These are phyloP conservation scores for Drosophila neonasuta DNA, from an alignment of 2,888 invertebrate genomes.

Conservation along the genomic window DNA sequence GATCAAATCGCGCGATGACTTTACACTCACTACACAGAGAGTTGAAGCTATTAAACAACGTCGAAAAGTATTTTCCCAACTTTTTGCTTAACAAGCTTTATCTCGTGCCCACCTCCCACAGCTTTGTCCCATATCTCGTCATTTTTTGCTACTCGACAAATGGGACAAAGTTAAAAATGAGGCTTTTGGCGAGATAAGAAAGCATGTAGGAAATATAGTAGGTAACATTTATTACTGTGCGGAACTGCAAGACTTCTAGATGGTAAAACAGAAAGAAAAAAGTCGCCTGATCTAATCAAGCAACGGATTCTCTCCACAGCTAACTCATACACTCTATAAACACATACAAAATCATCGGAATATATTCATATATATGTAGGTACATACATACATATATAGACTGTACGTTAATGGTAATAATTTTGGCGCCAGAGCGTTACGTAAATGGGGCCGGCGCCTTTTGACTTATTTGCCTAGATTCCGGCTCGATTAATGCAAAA, in stretches of 20 bases:
- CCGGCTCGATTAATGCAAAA: conserved; percentile 20
- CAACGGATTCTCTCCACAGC: conserved; percentile 1
- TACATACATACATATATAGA: conserved; percentile 5
- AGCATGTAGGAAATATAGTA: conserved; percentile 7
- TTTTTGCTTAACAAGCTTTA: not conserved
- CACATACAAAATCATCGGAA: conserved; percentile 9
- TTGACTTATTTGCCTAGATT: conserved; percentile 39
- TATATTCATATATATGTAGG: conserved; percentile 17
- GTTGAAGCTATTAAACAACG: not conserved
- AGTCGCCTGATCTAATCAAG: conserved; percentile 18
- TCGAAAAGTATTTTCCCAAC: not conserved
- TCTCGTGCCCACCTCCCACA: not conserved
- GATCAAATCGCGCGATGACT: too few species aligned
- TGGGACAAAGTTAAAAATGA: not conserved
- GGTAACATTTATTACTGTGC: conserved; percentile 10
- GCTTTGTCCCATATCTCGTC: not conserved
- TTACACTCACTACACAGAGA: not conserved
- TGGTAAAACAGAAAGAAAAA: conserved; percentile 14
- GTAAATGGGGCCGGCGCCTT: conserved; percentile 59
- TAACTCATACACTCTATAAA: conserved; percentile 2
- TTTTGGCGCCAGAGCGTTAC: conserved; percentile 69
- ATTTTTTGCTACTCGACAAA: conserved; percentile 5
- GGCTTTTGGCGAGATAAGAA: conserved; percentile 18
- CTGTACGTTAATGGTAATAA: conserved; percentile 61
- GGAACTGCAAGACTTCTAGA: conserved; percentile 14